Conservation (phyloP, 2,888 invertebrate genomes). For the Nephrotoma flavescens region DNA sequence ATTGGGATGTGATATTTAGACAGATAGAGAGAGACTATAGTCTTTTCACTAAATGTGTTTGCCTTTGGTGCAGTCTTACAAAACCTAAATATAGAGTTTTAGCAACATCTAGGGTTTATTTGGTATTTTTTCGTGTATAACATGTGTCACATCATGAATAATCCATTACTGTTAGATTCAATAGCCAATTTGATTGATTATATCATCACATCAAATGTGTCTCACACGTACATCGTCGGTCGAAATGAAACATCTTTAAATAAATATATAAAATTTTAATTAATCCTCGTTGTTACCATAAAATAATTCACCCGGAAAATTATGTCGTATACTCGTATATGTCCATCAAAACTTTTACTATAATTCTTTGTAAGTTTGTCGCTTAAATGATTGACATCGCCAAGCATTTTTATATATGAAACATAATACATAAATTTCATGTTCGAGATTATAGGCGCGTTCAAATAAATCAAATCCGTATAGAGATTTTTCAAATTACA, state of each 20-base stretch:
- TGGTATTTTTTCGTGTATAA: too few species aligned
- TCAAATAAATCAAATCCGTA: neutral
- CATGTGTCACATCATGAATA: too few species aligned
- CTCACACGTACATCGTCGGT: neutral
- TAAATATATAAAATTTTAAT: neutral
- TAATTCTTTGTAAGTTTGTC: neutral
- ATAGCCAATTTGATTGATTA: too few species aligned
- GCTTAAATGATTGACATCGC: neutral
- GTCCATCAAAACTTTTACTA: neutral
- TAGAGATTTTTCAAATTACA: neutral
- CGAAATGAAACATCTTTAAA: neutral
- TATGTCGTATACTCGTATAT: neutral
- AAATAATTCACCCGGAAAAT: neutral
- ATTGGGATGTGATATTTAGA: too few species aligned
- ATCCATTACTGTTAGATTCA: too few species aligned
- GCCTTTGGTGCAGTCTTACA: too few species aligned
- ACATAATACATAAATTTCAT: neutral
- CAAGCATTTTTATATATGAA: neutral
- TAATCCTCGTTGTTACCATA: neutral
- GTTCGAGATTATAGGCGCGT: neutral
- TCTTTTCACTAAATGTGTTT: too few species aligned
- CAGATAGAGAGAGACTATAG: too few species aligned
- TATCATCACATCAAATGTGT: too few species aligned
- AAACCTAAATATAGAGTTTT: too few species aligned
- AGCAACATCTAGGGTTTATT: too few species aligned